A percentile compares a stretch with the other conserved stretches of the same genome.
Conservation (phyloP, 2,113 vertebrate species). For the Motacilla alba region DNA sequence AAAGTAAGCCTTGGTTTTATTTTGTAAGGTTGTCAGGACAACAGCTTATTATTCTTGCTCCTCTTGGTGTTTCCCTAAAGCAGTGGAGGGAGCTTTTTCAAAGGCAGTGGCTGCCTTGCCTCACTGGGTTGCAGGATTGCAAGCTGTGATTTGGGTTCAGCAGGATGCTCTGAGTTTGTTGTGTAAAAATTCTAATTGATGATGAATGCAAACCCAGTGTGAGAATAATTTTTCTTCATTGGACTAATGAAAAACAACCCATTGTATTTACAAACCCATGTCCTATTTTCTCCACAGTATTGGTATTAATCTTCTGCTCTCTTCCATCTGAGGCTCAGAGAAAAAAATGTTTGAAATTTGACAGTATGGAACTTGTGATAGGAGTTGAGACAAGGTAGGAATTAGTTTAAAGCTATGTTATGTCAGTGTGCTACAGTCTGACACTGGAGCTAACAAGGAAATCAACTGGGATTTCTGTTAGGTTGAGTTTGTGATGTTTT, state of each 20-base stretch:
- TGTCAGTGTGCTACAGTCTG: background rate
- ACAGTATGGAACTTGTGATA: background rate
- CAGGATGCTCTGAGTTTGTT: slow-evolving; percentile 17
- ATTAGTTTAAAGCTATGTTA: background rate
- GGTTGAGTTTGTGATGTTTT: background rate
- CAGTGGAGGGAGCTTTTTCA: background rate
- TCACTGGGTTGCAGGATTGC: slow-evolving; percentile 36
- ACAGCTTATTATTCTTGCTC: slow-evolving; percentile 31
- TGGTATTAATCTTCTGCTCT: background rate
- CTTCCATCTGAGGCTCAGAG: background rate
- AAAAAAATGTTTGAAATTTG: background rate
- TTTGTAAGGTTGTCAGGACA: slow-evolving; percentile 61
- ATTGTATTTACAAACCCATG: slow-evolving; percentile 22
- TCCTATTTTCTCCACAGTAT: slow-evolving; percentile 10
- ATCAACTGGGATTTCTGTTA: background rate
- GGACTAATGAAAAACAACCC: slow-evolving; percentile 18
- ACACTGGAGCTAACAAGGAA: background rate
- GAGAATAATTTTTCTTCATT: slow-evolving; percentile 47
- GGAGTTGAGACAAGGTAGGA: background rate
- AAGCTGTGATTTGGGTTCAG: slow-evolving; percentile 42
- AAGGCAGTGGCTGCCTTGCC: background rate
- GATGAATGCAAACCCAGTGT: slow-evolving; percentile 31
- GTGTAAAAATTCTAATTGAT: slow-evolving; percentile 56
- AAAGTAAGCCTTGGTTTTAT: slow-evolving; percentile 8
- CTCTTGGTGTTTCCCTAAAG: background rate